Conservation (phyloP, 2,888 invertebrate species). For the Coenonympha arcania region DNA sequence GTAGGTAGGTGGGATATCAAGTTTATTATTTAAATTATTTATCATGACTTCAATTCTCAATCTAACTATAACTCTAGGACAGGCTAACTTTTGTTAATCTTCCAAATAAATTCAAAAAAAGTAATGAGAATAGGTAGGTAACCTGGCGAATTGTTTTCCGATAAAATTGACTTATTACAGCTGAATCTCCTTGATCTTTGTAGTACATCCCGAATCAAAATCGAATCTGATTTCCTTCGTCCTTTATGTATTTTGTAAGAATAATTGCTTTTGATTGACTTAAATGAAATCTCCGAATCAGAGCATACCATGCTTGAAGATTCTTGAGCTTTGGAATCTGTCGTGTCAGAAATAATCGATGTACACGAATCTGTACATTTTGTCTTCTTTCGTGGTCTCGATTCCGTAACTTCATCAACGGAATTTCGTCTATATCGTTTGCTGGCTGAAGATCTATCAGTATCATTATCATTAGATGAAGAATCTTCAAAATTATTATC, state of each 20-base stretch:
- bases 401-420: conserved; percentile 41
- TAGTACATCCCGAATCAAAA: conserved; percentile 51
- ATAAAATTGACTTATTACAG: conserved; percentile 37
- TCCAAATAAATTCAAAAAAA: too few relatives aligned
- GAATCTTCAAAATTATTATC: conserved; percentile 44
- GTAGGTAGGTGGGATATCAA: too few relatives aligned
- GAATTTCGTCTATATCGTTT: conserved; percentile 53
- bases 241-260: conserved; percentile 58
- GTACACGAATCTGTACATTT: conserved; percentile 49
- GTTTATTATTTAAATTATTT: too few relatives aligned
- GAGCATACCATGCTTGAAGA: conserved; percentile 46
- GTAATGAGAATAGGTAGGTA: not conserved
- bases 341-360: conserved; percentile 46
- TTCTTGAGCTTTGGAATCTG: conserved; percentile 37
- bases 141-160: conserved; percentile 46
- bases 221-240: conserved; percentile 54
- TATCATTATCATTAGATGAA: conserved; percentile 40
- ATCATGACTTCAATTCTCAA: too few relatives aligned
- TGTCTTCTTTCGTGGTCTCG: conserved; percentile 51
- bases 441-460: conserved; percentile 38
- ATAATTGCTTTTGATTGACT: conserved; percentile 56
- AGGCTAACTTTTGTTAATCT: too few relatives aligned
- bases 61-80: too few relatives aligned
- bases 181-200: conserved; percentile 47
- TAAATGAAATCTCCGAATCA: conserved; percentile 57